Base-by-base conservation (phyloP, 2,888 invertebrate genomes). In the Dasypogon diadema region DNA sequence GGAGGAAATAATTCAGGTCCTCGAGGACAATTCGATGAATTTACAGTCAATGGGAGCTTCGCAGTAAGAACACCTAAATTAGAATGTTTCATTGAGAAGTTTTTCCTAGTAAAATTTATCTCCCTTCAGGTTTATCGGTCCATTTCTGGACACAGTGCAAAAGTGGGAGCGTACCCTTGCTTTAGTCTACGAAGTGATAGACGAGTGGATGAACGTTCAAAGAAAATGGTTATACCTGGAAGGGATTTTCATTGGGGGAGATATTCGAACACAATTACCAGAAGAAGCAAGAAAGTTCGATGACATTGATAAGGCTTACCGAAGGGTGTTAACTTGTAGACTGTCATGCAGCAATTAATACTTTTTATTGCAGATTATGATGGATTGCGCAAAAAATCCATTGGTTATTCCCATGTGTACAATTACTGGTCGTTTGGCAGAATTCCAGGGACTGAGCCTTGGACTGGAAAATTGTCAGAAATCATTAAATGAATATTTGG, bases 221-320 rank as follows among this genome's bases (percentile, higher is more conserved):
- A 88, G 93, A 76, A 96, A 95, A 84, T 97, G 97, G 97, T 88
- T 96, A 79, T 96, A 97, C 83, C 87, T 97, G 79, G 97, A 97
- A 83, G 96, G 96, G 0, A 96, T 97, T 78, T 97, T 97, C 83
- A 91, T 96, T 0, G 95, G 94, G 0, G 95, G 95, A 3, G 97
- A 97, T 82, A 96, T 97, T 79, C 88, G 96, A 65, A 86, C 90
- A 0, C 96, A 97, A 82, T 86, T 97, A 72, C 96, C 96, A 0
- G 95, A 96, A 1, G 96, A 96, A 83, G 95, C 96, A 0, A 92
- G 91, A 83, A 95, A 94, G 84, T 97, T 97, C 85, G 96, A 97
- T 82, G 92, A 93, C 78, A 94, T 97, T 80, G 96, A 97, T 83
- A 92, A 90, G 83, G 83, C 89, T 1, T 97, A 94, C 85, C 90